Conservation (phyloP, 2,797 vertebrate genomes). For the Pogoniulus pusillus region DNA sequence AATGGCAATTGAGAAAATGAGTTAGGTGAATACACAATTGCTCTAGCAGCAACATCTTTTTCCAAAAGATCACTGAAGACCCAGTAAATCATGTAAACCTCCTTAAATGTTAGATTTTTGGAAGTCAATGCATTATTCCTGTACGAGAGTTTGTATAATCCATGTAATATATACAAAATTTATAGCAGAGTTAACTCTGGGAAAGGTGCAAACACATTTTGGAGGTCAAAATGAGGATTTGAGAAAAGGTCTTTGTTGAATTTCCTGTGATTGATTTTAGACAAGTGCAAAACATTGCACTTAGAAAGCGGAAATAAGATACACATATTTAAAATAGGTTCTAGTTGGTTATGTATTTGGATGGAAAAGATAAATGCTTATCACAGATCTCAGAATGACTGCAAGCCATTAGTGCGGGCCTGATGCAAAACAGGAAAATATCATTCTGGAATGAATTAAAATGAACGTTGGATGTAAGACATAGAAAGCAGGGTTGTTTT, state of each 20-base stretch:
- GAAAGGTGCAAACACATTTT: background rate
- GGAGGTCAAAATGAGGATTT: background rate
- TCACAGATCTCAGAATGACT: background rate
- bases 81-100: background rate
- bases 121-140: background rate
- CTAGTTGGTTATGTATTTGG: background rate
- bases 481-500: background rate
- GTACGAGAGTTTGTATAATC: background rate
- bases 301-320: background rate
- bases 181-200: background rate
- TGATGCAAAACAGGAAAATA: background rate
- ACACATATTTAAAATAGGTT: background rate
- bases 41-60: background rate
- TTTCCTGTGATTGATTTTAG: background rate
- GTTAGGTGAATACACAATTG: background rate
- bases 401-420: background rate
- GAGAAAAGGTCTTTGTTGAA: background rate
- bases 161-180: background rate
- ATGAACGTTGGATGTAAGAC: background rate
- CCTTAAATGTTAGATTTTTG: background rate
- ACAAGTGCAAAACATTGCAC: background rate
- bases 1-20: background rate
- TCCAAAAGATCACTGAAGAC: background rate
- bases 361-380: constrained; percentile 9
- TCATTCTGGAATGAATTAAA: background rate